These are phyloP conservation scores for Cryptocephalus moraei DNA, from an alignment of 2,888 invertebrate species.

Conservation along the genomic window DNA sequence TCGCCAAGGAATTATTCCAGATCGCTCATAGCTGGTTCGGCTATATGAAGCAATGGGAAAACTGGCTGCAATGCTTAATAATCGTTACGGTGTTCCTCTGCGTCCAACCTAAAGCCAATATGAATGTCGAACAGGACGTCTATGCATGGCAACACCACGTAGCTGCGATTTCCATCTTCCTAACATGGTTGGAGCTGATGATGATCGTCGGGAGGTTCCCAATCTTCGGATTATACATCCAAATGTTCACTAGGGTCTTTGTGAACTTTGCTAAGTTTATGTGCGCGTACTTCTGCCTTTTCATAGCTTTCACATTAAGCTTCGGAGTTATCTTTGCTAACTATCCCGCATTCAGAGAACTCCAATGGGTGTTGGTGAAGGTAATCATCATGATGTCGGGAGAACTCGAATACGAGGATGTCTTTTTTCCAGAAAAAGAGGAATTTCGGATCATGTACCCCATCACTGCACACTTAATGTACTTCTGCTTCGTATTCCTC, in stretches of 20 bases:
- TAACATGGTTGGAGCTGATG: slow-evolving; percentile 78
- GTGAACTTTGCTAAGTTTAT: slow-evolving; percentile 75
- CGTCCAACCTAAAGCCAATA: slow-evolving; percentile 39
- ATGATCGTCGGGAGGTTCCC: slow-evolving; percentile 79
- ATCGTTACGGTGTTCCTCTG: slow-evolving; percentile 61
- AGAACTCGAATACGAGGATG: slow-evolving; percentile 75
- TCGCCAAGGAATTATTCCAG: slow-evolving; percentile 70
- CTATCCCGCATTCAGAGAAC: slow-evolving; percentile 58
- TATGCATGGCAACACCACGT: slow-evolving; percentile 68
- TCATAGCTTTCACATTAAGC: slow-evolving; percentile 70
- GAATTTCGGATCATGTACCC: slow-evolving; percentile 43
- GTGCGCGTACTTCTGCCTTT: slow-evolving; percentile 67
- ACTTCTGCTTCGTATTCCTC: slow-evolving; percentile 64
- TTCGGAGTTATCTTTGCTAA: slow-evolving; percentile 75
- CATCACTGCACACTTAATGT: slow-evolving; percentile 65
- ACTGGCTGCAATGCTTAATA: slow-evolving; percentile 73
- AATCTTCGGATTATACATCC: slow-evolving; percentile 75
- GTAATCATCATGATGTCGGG: slow-evolving; percentile 85
- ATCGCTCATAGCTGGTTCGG: slow-evolving; percentile 57
- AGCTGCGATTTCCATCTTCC: slow-evolving; percentile 67
- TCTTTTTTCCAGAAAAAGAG: slow-evolving; percentile 51
- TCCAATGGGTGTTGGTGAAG: slow-evolving; percentile 57
- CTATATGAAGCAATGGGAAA: slow-evolving; percentile 76
- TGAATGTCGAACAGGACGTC: slow-evolving; percentile 24
- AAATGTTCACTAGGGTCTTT: slow-evolving; percentile 80